Percentiles rank a stretch among this genome's conserved stretches.
These are phyloP conservation scores for Muscicapa comitata DNA, from an alignment of 2,797 vertebrate species.

Conservation along the genomic window DNA sequence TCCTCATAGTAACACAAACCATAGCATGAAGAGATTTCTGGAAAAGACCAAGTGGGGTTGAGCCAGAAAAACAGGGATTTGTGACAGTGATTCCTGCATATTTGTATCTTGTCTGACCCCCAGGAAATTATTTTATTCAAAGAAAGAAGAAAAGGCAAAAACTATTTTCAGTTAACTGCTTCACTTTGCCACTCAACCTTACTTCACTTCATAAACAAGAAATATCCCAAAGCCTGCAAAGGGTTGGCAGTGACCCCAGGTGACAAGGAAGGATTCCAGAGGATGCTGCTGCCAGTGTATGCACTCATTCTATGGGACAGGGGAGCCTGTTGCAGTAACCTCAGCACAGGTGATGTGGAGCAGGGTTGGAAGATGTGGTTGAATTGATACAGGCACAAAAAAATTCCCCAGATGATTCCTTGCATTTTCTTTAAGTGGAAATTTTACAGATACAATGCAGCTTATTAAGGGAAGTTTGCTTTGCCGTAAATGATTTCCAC, in stretches of 20 bases:
- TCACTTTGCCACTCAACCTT: neutral
- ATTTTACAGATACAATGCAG: accelerated
- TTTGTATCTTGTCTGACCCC: neutral
- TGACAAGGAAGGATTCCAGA: neutral
- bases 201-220: neutral
- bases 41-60: neutral
- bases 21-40: neutral
- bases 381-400: neutral
- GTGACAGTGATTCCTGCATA: neutral
- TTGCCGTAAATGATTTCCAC: neutral
- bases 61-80: neutral
- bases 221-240: neutral
- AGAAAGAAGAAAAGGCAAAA: neutral
- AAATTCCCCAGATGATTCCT: neutral
- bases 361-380: accelerated
- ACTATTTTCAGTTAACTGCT: neutral
- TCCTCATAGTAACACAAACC: neutral
- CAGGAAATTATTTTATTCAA: neutral
- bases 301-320: neutral
- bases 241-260: neutral
- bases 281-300: neutral
- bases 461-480: neutral
- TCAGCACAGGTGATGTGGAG: neutral
- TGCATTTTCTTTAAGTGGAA: neutral
- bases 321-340: neutral